Evolutionary conservation across 2,797 vertebrate genomes (phyloP), one percentile per base, ranked within the genome.

Genomic region (Odontamblyopus lacepedii): DNA sequence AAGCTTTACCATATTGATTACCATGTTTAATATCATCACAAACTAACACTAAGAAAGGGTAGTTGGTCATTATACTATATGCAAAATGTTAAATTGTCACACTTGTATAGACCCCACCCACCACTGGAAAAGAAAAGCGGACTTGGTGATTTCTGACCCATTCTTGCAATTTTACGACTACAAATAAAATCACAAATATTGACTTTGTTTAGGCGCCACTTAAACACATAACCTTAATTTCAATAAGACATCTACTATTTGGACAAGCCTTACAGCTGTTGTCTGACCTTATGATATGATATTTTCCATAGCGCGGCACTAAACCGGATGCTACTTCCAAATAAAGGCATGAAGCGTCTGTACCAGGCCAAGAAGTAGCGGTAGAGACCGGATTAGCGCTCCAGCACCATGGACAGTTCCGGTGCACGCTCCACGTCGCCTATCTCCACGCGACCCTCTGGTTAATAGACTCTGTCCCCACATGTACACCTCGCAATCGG

Each of bases 371-470:
- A 85, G 83, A 77, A 74, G 84, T 77, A 72, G 73, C 88, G 90
- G 63, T 26, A 50, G 32, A 91, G 92, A 92, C 85, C 88, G 90
- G 87, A 80, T 93, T 92, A 91, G 71, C 70, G 82, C 83, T 84
- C 92, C 93, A 95, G 94, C 74, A 95, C 94, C 93, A 90, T 90
- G 93, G 93, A 92, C 92, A 95, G 93, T 87, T 91, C 66, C 91
- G 78, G 86, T 86, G 23, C 77, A 75, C 70, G 83, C 85, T 88
- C 13, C 88, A 91, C 89, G 84, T 87, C 90, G 35, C 11, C 44
- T 48, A 13, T 79, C 84, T 81, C 78, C 79, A 63, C 85, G 76
- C 85, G 85, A 81, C 77, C 79, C 78, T 83, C 71, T 74, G 75
- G 63, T 77, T 90, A 87, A 91, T 79, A 88, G 87, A 81, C 85